Percentiles rank a stretch among this genome's conserved stretches.
Conservation (phyloP, 2,113 vertebrate species). For the Ivindomyrus marchei region DNA sequence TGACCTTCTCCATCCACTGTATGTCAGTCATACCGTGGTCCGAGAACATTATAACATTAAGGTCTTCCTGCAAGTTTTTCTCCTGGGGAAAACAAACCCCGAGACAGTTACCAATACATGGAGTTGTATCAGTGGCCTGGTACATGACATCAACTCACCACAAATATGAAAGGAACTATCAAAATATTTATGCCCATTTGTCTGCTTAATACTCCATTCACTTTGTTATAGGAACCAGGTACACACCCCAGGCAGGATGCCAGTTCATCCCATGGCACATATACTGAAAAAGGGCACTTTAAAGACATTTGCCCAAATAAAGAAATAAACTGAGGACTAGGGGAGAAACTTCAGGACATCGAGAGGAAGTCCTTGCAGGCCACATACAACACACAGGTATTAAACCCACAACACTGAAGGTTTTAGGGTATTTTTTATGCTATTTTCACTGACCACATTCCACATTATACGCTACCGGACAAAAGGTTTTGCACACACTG, state of each 20-base stretch:
- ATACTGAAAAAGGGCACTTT: neutral
- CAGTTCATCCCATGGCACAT: neutral
- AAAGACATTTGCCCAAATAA: neutral
- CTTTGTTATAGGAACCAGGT: neutral
- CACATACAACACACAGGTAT: neutral
- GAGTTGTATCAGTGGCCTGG: neutral
- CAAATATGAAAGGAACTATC: neutral
- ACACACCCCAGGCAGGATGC: neutral
- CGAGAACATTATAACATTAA: conserved; percentile 86
- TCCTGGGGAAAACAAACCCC: conserved; percentile 57
- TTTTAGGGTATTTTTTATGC: neutral
- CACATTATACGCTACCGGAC: conserved; percentile 68
- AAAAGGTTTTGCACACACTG: neutral
- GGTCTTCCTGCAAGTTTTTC: conserved; percentile 57
- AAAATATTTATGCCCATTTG: neutral
- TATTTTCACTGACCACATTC: neutral
- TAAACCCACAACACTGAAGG: neutral
- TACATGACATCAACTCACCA: neutral
- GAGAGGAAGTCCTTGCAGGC: neutral
- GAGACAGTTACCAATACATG: neutral
- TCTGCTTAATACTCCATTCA: neutral
- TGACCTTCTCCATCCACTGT: conserved; percentile 82
- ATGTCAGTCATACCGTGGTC: conserved; percentile 94
- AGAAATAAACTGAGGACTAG: neutral
- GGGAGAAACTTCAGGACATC: neutral